Evolutionary conservation across 2,797 vertebrate species (phyloP).

Genomic region (Psittacula derbiana): DNA sequence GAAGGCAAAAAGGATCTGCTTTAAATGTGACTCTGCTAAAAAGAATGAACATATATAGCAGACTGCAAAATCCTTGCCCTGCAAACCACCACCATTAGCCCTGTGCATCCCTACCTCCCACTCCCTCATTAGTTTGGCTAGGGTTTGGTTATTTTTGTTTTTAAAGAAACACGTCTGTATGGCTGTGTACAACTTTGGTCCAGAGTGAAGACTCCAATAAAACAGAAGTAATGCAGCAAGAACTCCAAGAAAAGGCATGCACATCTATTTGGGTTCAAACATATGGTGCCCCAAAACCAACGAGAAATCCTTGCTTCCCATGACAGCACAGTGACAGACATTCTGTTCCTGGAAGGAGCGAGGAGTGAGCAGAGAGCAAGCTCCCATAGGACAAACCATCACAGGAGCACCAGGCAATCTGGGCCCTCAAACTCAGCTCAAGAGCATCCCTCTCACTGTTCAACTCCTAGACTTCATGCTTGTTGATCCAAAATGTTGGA

Average conservation of each 20-base stretch:
- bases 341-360: neutral
- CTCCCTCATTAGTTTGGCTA: neutral
- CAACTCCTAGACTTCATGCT: neutral
- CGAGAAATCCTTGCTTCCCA: neutral
- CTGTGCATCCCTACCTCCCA: neutral
- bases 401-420: neutral
- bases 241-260: neutral
- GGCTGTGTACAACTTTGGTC: neutral
- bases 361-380: neutral
- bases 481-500: neutral
- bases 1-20: constrained; percentile 1
- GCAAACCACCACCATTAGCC: neutral
- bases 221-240: neutral
- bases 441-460: neutral
- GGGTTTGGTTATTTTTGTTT: neutral
- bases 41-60: neutral
- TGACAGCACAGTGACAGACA: rapidly evolving
- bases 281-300: neutral
- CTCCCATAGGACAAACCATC: rapidly evolving
- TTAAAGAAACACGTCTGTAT: neutral
- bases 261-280: neutral
- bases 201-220: neutral
- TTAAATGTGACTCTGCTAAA: neutral
- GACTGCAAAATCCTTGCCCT: neutral
- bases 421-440: rapidly evolving